Evolutionary conservation across 2,888 invertebrate genomes (phyloP).

Genomic region (Phyto melanocephala): DNA sequence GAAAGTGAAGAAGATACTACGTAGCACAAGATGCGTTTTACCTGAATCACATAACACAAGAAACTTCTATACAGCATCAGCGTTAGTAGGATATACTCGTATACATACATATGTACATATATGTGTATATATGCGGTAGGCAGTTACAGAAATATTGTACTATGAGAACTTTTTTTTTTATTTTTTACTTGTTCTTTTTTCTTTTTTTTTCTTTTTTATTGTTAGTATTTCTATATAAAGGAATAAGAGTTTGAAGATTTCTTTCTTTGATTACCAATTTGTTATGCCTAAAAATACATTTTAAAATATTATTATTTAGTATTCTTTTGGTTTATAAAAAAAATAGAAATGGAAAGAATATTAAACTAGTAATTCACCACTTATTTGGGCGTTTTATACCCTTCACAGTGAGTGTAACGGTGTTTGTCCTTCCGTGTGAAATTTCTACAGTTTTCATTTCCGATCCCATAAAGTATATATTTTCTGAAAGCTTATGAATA

Average conservation of each 20-base stretch:
- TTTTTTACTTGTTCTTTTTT: conserved; percentile 30
- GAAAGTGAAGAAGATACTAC: conserved; percentile 58
- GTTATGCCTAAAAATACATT: conserved; percentile 45
- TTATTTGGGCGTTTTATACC: no score
- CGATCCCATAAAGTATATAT: no score
- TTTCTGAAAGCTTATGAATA: no score
- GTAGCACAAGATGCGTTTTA: conserved; percentile 40
- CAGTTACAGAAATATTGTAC: conserved; percentile 40
- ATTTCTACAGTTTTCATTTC: no score
- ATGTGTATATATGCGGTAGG: conserved; percentile 7
- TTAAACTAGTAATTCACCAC: no score
- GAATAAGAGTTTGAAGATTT: conserved; percentile 41
- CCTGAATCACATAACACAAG: neutral
- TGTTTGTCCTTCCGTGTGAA: no score
- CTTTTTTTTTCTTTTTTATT: conserved; percentile 20
- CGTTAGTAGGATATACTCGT: no score
- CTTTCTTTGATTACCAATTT: conserved; percentile 53
- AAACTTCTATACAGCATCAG: neutral
- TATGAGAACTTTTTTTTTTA: no score
- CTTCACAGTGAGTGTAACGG: no score
- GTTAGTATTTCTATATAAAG: conserved; percentile 20
- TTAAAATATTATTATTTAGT: conserved; percentile 3
- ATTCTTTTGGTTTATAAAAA: neutral
- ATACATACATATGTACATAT: no score
- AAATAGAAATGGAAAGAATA: no score